A percentile compares a stretch with the other conserved stretches of the same genome.
phyloP scores from a whole-genome alignment of 2,113 vertebrate species.

The Pachyramphus minor region DNA sequence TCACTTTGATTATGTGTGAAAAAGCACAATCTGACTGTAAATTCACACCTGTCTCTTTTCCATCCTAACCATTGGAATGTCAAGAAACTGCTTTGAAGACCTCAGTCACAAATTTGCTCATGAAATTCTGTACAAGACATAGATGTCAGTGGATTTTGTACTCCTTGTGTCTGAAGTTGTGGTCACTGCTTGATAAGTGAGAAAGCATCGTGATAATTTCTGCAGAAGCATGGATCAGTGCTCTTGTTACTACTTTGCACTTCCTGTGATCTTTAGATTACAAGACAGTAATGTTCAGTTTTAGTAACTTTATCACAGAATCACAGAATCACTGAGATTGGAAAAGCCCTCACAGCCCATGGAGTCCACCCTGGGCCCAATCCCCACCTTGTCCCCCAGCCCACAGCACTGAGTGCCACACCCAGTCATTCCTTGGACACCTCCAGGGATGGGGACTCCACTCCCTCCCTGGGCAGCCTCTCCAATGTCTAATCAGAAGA shows the following conservation, averaged over 20 bases:
- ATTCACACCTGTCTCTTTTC: neutral
- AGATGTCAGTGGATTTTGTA: neutral
- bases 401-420: accelerated
- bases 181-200: neutral
- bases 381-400: neutral
- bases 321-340: neutral
- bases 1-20: neutral
- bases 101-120: neutral
- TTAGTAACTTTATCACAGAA: neutral
- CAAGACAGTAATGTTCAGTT: neutral
- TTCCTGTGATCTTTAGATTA: neutral
- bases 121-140: neutral
- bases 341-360: neutral
- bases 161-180: neutral
- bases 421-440: neutral
- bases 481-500: neutral
- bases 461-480: neutral
- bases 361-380: accelerated
- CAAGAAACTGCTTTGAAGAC: neutral
- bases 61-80: neutral
- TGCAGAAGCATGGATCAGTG: neutral
- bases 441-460: neutral
- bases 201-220: neutral
- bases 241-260: neutral
- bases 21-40: neutral